phyloP scores from a whole-genome alignment of 2,797 vertebrate species.

The Syngnathus rostellatus region DNA sequence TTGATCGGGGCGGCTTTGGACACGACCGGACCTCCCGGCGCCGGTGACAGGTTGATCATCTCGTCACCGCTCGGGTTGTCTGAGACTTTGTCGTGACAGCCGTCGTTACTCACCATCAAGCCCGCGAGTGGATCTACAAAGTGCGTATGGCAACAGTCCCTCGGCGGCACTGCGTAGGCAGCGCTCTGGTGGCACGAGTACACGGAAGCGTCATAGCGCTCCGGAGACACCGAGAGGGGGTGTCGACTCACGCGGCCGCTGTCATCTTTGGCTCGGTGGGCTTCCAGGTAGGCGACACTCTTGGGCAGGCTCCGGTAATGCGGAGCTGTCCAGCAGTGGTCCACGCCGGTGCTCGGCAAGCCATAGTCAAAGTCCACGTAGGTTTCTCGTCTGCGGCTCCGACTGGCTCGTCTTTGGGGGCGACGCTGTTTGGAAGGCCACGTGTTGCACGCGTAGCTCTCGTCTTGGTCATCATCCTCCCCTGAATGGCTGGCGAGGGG shows the following conservation, averaged over 20 bases:
- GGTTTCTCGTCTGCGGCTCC: conserved; percentile 56
- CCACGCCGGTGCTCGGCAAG: conserved; percentile 71
- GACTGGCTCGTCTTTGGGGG: conserved; percentile 51
- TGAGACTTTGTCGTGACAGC: conserved; percentile 52
- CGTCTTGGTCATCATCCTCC: conserved; percentile 58
- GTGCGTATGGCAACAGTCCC: conserved; percentile 65
- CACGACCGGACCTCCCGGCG: conserved; percentile 58
- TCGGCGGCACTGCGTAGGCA: conserved; percentile 42
- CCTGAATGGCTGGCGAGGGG: conserved; percentile 59
- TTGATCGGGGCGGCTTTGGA: conserved; percentile 43
- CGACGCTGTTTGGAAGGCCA: conserved; percentile 80
- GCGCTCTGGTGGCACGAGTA: conserved; percentile 65
- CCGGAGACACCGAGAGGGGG: conserved; percentile 46
- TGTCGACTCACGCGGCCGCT: conserved; percentile 61
- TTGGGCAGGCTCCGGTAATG: conserved; percentile 60
- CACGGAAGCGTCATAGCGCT: conserved; percentile 58
- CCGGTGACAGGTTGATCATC: conserved; percentile 56
- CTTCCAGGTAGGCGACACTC: conserved; percentile 58
- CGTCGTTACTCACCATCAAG: conserved; percentile 57
- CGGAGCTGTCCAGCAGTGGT: conserved; percentile 71
- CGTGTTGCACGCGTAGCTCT: conserved; percentile 64
- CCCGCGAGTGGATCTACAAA: conserved; percentile 74
- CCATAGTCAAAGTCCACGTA: conserved; percentile 73
- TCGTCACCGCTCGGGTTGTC: conserved; percentile 52
- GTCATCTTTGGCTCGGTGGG: conserved; percentile 60